Percentiles rank a stretch among this genome's conserved stretches.
phyloP scores from a whole-genome alignment of 2,113 vertebrate species.

The Gymnocephalus cernua region DNA sequence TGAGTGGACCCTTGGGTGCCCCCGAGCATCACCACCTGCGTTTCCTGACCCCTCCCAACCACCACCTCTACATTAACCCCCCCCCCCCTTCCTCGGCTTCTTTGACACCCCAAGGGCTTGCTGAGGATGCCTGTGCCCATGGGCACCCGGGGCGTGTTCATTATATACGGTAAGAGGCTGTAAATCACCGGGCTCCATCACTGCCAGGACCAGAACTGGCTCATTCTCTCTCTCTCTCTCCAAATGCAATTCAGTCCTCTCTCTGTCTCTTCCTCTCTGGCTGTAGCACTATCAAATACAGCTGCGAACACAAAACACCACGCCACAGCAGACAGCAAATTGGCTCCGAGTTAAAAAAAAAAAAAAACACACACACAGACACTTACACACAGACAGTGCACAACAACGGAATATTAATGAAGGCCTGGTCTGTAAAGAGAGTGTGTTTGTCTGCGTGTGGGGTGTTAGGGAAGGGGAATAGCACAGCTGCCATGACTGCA shows the following conservation, averaged over 20 bases:
- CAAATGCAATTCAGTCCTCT: constrained; percentile 39
- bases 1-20: constrained; percentile 76
- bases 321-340: constrained; percentile 83
- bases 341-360: constrained; percentile 73
- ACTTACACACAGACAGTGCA: constrained; percentile 73
- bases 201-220: constrained; percentile 78
- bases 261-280: constrained; percentile 55
- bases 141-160: constrained; percentile 78
- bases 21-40: constrained; percentile 84
- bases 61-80: constrained; percentile 26
- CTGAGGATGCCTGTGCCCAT: constrained; percentile 59
- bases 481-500: constrained; percentile 69
- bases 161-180: constrained; percentile 83
- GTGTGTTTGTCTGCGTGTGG: constrained; percentile 40
- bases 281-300: constrained; percentile 85
- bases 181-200: constrained; percentile 85
- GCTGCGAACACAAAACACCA: constrained; percentile 87
- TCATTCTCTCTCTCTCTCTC: constrained; percentile 46
- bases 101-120: constrained; percentile 63
- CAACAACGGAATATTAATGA: constrained; percentile 89
- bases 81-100: constrained; percentile 31
- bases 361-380: constrained; percentile 52
- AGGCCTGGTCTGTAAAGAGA: constrained; percentile 70
- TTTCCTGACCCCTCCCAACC: constrained; percentile 53
- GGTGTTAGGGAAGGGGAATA: constrained; percentile 38